phyloP scores from a whole-genome alignment of 2,888 invertebrate genomes.

The Campaea margaritaria region DNA sequence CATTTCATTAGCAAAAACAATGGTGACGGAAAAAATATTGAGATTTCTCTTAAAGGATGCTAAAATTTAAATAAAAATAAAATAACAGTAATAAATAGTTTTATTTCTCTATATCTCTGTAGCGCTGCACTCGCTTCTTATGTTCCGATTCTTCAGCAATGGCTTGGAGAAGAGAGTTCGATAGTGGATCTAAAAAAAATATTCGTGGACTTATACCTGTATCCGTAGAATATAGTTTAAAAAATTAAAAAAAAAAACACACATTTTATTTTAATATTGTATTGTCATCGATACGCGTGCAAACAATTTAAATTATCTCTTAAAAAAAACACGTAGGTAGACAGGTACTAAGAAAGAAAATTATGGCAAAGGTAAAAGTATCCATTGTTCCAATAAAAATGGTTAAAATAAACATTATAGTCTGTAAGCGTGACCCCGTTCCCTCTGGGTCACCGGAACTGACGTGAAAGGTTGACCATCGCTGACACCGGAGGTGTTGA shows the following conservation, averaged over 20 bases:
- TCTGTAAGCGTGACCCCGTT: constrained; percentile 20
- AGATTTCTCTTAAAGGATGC: too few relatives aligned
- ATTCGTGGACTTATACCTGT: too few relatives aligned
- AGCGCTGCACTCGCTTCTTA: constrained; percentile 62
- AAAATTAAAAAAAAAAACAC: too few relatives aligned
- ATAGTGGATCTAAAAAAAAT: constrained; percentile 60
- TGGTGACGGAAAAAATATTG: not conserved
- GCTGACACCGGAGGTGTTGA: constrained; percentile 19
- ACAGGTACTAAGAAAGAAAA: too few relatives aligned
- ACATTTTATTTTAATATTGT: too few relatives aligned
- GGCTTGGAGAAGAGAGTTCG: constrained; percentile 59
- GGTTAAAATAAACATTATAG: not conserved
- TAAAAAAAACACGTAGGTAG: too few relatives aligned
- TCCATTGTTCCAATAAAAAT: not conserved
- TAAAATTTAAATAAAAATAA: too few relatives aligned
- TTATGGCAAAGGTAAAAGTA: too few relatives aligned
- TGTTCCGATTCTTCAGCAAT: constrained; percentile 59
- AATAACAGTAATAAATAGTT: not conserved
- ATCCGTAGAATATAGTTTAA: too few relatives aligned
- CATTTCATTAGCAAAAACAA: too few relatives aligned
- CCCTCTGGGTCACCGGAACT: constrained; percentile 8
- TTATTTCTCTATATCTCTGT: constrained; percentile 52
- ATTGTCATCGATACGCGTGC: too few relatives aligned
- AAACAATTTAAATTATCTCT: too few relatives aligned
- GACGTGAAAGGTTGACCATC: constrained; percentile 25